A percentile compares a stretch with the other conserved stretches of the same genome.
phyloP scores from a whole-genome alignment of 2,797 vertebrate genomes.

The Luscinia luscinia region DNA sequence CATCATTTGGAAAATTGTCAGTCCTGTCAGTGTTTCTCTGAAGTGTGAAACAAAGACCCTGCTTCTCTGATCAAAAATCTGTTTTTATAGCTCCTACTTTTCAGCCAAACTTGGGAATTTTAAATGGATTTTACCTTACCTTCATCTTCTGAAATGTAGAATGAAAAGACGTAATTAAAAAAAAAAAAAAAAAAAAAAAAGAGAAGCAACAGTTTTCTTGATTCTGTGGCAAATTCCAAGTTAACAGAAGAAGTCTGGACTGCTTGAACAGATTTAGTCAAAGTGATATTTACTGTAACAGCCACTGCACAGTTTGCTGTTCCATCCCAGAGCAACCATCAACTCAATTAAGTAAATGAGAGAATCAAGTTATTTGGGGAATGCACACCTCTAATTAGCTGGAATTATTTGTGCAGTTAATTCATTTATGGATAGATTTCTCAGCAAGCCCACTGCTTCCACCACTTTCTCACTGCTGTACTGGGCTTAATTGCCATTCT shows the following conservation, averaged over 20 bases:
- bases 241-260: not conserved
- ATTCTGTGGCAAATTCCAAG: not conserved
- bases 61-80: not conserved
- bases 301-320: not conserved
- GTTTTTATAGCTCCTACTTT: not conserved
- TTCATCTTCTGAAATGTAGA: not conserved
- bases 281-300: not conserved
- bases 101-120: not conserved
- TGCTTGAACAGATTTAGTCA: not conserved
- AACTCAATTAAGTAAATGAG: conserved; percentile 45
- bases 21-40: not conserved
- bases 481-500: conserved; percentile 42
- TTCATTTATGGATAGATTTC: conserved; percentile 57
- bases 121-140: not conserved
- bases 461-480: not conserved
- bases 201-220: not conserved
- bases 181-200: fast-evolving
- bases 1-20: not conserved
- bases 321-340: conserved; percentile 27
- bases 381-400: conserved; percentile 56
- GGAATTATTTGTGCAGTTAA: conserved; percentile 57
- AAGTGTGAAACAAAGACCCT: not conserved
- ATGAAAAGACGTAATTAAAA: not conserved
- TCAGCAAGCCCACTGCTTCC: conserved; percentile 29
- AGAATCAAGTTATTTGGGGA: conserved; percentile 33